These are phyloP conservation scores for Nibea albiflora DNA, from an alignment of 2,113 vertebrate species.

Conservation along the genomic window DNA sequence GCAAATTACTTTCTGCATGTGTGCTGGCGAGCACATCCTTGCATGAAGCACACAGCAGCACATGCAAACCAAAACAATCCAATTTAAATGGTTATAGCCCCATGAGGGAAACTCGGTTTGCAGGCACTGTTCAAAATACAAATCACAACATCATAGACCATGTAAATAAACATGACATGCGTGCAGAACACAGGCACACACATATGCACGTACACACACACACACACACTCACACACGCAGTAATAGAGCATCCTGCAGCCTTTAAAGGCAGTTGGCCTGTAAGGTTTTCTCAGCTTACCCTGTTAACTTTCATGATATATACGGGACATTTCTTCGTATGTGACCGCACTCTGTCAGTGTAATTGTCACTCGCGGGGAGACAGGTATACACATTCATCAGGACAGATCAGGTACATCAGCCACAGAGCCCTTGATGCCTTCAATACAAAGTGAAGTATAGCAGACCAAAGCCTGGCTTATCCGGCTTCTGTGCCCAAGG, in stretches of 20 bases:
- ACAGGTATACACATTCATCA: conserved; percentile 48
- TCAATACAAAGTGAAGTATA: conserved; percentile 49
- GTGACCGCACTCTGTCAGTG: conserved; percentile 49
- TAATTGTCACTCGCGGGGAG: conserved; percentile 51
- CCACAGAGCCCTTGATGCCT: conserved; percentile 40
- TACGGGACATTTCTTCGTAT: conserved; percentile 30
- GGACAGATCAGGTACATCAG: conserved; percentile 30
- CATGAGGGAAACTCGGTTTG: conserved; percentile 19
- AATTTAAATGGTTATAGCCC: conserved; percentile 34
- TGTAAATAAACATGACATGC: conserved; percentile 5
- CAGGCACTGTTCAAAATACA: conserved; percentile 24
- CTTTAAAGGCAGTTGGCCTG: background rate
- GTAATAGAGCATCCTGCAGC: background rate
- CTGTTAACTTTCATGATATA: conserved; percentile 45
- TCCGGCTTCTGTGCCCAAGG: conserved; percentile 34
- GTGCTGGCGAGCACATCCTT: background rate
- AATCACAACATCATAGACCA: conserved; percentile 18
- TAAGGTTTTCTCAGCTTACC: conserved; percentile 13
- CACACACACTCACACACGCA: background rate
- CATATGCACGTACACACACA: background rate
- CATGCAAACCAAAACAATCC: conserved; percentile 9
- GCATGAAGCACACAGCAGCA: background rate
- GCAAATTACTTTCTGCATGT: conserved; percentile 44
- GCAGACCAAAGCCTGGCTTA: background rate
- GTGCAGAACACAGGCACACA: background rate